These are phyloP conservation scores for Microctonus hyperodae DNA, from an alignment of 2,888 invertebrate species.

Conservation along the genomic window DNA sequence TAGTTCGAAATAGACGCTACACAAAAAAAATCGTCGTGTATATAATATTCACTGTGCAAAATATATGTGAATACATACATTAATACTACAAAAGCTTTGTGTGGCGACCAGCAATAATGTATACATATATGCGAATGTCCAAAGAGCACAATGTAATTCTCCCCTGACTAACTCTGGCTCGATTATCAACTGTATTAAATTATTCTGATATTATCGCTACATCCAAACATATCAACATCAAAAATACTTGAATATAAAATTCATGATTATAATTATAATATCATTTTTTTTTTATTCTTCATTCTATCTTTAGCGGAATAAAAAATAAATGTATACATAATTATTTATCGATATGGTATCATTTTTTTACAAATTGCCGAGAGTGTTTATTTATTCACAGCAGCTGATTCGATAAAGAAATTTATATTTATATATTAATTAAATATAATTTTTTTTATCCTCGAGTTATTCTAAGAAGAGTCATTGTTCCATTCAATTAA, in stretches of 20 bases:
- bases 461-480: too few relatives aligned
- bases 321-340: neutral
- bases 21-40: neutral
- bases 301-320: neutral
- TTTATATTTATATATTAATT: too few relatives aligned
- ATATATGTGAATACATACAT: neutral
- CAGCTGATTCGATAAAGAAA: conserved; percentile 17
- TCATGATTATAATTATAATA: neutral
- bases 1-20: neutral
- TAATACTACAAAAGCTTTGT: conserved; percentile 15
- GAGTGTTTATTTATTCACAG: neutral
- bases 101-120: neutral
- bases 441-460: too few relatives aligned
- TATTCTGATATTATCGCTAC: neutral
- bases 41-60: neutral
- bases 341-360: neutral
- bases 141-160: conserved; percentile 22
- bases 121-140: conserved; percentile 17
- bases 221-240: neutral
- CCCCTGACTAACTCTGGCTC: conserved; percentile 11
- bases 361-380: neutral
- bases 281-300: too few relatives aligned
- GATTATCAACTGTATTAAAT: conserved; percentile 13
- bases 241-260: neutral
- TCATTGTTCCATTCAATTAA: neutral